Conservation (phyloP, 2,888 invertebrate genomes). For the Ditylenchus weischeri region DNA sequence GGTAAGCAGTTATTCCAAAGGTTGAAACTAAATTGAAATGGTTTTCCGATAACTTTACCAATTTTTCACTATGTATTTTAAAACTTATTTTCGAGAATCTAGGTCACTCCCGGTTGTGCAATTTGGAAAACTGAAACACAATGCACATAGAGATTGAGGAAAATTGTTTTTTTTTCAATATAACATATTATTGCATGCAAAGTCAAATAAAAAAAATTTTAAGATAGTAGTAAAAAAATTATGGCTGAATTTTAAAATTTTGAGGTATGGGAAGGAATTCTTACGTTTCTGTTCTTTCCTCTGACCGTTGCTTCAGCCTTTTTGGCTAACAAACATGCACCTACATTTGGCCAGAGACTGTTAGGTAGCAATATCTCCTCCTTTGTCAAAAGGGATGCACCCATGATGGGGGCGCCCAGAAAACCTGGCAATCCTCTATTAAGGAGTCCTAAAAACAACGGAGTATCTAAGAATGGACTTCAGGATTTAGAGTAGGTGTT, state of each 20-base stretch:
- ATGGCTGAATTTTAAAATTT: not conserved
- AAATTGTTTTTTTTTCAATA: too few species aligned
- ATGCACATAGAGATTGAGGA: too few species aligned
- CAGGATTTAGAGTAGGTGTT: constrained; percentile 19
- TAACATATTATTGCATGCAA: too few species aligned
- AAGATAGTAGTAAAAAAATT: too few species aligned
- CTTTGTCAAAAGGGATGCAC: constrained; percentile 19
- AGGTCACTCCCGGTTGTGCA: too few species aligned
- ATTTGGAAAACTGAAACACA: too few species aligned
- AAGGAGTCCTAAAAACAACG: constrained; percentile 4
- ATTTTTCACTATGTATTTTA: too few species aligned
- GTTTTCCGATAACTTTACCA: too few species aligned
- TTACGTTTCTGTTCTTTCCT: constrained; percentile 94
- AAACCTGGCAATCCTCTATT: constrained; percentile 16
- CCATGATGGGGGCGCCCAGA: constrained; percentile 14
- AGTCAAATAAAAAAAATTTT: too few species aligned
- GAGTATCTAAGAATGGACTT: constrained; percentile 11
- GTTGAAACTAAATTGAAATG: too few species aligned
- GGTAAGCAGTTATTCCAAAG: constrained; percentile 25
- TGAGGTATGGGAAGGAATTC: constrained; percentile 62
- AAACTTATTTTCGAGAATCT: too few species aligned
- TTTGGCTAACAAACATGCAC: constrained; percentile 74
- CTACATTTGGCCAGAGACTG: constrained; percentile 47
- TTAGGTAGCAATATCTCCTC: constrained; percentile 29
- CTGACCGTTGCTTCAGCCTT: constrained; percentile 91